Percentiles rank a stretch among this genome's conserved stretches.
These are phyloP conservation scores for Malacoctenus gilli DNA, from an alignment of 2,797 vertebrate species.

Conservation along the genomic window DNA sequence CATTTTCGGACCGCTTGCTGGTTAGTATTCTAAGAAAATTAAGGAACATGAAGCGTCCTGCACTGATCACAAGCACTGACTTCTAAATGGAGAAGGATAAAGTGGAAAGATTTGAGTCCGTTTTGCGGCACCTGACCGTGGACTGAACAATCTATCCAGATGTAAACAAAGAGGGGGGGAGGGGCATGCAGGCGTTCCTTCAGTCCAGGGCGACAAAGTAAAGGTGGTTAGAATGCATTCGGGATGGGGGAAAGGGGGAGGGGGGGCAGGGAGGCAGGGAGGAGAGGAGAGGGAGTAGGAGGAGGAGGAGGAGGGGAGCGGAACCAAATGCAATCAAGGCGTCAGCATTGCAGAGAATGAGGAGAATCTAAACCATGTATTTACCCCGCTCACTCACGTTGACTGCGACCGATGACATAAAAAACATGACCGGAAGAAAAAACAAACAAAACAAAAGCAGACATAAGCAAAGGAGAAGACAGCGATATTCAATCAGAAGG, in stretches of 20 bases:
- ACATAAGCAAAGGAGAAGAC: constrained; percentile 85
- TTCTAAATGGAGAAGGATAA: constrained; percentile 49
- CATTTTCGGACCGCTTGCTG: constrained; percentile 43
- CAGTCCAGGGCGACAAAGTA: constrained; percentile 67
- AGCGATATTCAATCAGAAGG: constrained; percentile 80
- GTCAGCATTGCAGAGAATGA: constrained; percentile 80
- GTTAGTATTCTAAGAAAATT: constrained; percentile 68
- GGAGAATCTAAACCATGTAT: constrained; percentile 88
- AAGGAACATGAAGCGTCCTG: constrained; percentile 44
- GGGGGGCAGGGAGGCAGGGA: constrained; percentile 10
- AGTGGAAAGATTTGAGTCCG: constrained; percentile 52
- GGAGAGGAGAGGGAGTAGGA: constrained; percentile 9
- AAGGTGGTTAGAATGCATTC: constrained; percentile 71
- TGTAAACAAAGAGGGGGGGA: too few relatives aligned
- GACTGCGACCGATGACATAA: constrained; percentile 90
- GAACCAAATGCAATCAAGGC: constrained; percentile 70
- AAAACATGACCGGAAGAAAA: constrained; percentile 85
- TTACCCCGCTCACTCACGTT: constrained; percentile 99
- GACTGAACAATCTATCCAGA: constrained; percentile 58
- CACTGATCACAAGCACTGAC: constrained; percentile 73
- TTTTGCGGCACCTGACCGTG: constrained; percentile 52
- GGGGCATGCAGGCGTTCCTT: constrained; percentile 80
- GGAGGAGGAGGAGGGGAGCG: constrained; percentile 33
- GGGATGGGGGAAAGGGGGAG: constrained; percentile 37
- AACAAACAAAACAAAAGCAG: constrained; percentile 79